Base-by-base conservation (phyloP, 2,113 vertebrate species). In the Fregetta grallaria region DNA sequence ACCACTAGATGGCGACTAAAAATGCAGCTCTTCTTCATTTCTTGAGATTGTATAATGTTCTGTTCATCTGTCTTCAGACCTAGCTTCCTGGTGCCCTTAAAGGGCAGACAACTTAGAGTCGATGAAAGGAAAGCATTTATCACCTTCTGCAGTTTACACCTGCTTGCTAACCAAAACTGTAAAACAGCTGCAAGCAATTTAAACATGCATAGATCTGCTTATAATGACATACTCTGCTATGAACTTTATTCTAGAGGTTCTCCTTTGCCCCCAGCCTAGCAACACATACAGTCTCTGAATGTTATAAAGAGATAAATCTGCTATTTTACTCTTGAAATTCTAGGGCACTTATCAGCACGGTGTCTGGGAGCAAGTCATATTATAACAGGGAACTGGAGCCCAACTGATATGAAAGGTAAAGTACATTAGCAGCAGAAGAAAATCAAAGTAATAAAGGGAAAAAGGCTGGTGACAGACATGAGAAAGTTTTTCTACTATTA, bases 1-100 rank as follows among this genome's bases (percentile, higher is more conserved):
- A 66, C 95, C 93, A 96, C 85, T 85, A 97, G 95, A 93, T 96
- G 94, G 97, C 85, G 90, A 91, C 78, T 38, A 40, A 52, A 97
- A 97, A 91, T 71, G 52, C 67, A 81, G 61, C 79, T 92, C 62
- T 76, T 90, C 68, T 71, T 94, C 58, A 79, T 90, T 94, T 86
- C 74, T 72, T 90, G 68, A 85, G 52, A 7, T 15, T 70, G 25
- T 30, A 47, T 50, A 79, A 52, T n/a, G 42, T 18, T 87, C 66
- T 68, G 58, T 49, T 94, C 66, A 79, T 86, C 78, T 55, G 52
- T 92, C 93, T 95, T 91, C 78, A 81, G 81, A 77, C 58, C 38
- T 75, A 65, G 22, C 34, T 87, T 96, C 73, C 62, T 83, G 55
- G 55, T 93, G 94, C 59, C 86, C 94, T 92, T 94, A 90, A 74